Evolutionary conservation across 2,888 invertebrate genomes (phyloP).

Genomic region (Tetragnatha montana): DNA sequence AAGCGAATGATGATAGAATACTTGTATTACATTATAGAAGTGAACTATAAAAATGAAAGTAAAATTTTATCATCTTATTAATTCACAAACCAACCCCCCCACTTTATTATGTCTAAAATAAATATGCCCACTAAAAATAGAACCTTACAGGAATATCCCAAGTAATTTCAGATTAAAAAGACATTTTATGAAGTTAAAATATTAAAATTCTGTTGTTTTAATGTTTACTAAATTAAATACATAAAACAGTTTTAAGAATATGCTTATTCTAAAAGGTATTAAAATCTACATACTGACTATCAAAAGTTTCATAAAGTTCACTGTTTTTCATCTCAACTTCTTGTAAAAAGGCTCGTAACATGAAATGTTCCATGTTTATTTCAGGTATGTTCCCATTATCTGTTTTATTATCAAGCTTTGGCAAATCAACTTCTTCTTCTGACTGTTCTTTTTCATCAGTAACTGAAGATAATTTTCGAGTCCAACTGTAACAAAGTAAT

Average conservation of each 20-base stretch:
- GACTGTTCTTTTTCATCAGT: slow-evolving; percentile 63
- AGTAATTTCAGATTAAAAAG: not conserved
- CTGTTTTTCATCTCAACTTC: slow-evolving; percentile 46
- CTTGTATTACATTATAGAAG: too few relatives aligned
- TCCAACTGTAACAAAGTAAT: slow-evolving; percentile 36
- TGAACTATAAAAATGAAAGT: too few relatives aligned
- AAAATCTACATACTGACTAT: slow-evolving; percentile 18
- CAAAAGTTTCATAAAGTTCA: slow-evolving; percentile 17
- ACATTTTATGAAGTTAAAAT: not conserved
- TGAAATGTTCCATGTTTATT: slow-evolving; percentile 12
- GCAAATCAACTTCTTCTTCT: slow-evolving; percentile 43
- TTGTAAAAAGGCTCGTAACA: slow-evolving; percentile 25
- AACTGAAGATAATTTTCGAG: slow-evolving; percentile 58
- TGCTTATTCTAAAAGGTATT: not conserved
- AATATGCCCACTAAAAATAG: too few relatives aligned
- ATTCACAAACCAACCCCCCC: too few relatives aligned
- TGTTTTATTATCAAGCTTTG: not conserved
- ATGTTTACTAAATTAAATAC: not conserved
- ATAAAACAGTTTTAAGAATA: not conserved
- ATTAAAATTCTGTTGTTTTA: not conserved
- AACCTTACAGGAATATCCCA: too few relatives aligned
- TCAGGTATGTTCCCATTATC: slow-evolving; percentile 12
- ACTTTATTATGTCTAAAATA: too few relatives aligned
- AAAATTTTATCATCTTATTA: too few relatives aligned
- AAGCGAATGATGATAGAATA: too few relatives aligned